These are phyloP conservation scores for Digitonthophagus gazella DNA, from an alignment of 2,888 invertebrate genomes.

Conservation along the genomic window DNA sequence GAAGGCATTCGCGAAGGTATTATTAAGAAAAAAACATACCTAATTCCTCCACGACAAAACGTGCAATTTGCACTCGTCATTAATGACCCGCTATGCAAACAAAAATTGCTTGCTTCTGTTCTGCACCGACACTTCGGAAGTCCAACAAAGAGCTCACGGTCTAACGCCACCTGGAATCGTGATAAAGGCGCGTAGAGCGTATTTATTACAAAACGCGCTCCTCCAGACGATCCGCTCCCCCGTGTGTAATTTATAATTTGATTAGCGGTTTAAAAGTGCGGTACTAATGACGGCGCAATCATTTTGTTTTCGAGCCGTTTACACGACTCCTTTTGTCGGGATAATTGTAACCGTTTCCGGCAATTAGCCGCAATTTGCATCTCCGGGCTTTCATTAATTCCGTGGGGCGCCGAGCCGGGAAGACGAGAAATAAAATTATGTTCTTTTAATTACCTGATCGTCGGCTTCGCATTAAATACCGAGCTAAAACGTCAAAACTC, in stretches of 20 bases:
- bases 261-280: not conserved
- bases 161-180: conserved; percentile 36
- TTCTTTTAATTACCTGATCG: not conserved
- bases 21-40: not conserved
- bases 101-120: not conserved
- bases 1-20: not conserved
- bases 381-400: not conserved
- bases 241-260: not conserved
- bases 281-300: not conserved
- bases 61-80: not conserved
- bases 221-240: no score
- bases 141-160: conserved; percentile 32
- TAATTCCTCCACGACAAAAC: not conserved
- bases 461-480: no score
- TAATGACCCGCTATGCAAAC: not conserved
- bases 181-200: conserved; percentile 31
- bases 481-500: no score
- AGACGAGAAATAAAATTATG: not conserved
- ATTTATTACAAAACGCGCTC: conserved; percentile 33
- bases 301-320: not conserved
- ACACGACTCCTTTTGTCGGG: not conserved
- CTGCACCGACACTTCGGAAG: conserved; percentile 4
- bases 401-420: no score
- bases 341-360: not conserved
- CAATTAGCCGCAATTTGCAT: not conserved